Percentiles rank a stretch among this genome's conserved stretches.
phyloP scores from a whole-genome alignment of 2,113 vertebrate genomes.

The Tragelaphus scriptus region DNA sequence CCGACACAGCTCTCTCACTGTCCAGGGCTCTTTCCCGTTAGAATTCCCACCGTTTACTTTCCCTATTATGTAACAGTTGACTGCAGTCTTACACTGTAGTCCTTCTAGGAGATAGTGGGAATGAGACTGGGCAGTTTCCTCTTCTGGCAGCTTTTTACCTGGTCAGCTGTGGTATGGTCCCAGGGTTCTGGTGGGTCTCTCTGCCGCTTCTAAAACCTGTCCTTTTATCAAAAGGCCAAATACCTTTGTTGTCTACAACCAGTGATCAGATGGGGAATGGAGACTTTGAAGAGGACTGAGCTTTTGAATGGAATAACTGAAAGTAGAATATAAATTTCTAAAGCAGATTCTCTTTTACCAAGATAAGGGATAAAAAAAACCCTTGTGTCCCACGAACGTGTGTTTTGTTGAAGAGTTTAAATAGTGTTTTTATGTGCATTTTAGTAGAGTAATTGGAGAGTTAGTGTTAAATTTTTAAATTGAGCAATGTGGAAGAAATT shows the following conservation, averaged over 20 bases:
- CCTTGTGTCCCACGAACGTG: background rate
- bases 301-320: background rate
- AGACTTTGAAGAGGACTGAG: background rate
- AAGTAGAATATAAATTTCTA: background rate
- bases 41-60: background rate
- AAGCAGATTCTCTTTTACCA: background rate
- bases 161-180: background rate
- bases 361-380: background rate
- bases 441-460: background rate
- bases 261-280: background rate
- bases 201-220: background rate
- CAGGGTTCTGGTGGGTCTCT: background rate
- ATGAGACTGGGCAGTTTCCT: background rate
- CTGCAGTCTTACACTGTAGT: background rate
- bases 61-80: background rate
- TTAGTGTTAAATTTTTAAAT: background rate
- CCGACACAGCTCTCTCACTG: background rate
- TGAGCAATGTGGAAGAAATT: slow-evolving; percentile 4
- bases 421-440: background rate
- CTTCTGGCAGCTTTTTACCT: background rate
- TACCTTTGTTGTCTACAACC: background rate
- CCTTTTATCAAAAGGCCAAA: background rate
- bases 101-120: background rate
- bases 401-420: slow-evolving; percentile 18
- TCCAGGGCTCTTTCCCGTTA: background rate